Percentiles rank a stretch among this genome's conserved stretches.
Evolutionary conservation across 2,797 vertebrate species (phyloP).

Genomic region (Tympanoctomys barrerae): DNA sequence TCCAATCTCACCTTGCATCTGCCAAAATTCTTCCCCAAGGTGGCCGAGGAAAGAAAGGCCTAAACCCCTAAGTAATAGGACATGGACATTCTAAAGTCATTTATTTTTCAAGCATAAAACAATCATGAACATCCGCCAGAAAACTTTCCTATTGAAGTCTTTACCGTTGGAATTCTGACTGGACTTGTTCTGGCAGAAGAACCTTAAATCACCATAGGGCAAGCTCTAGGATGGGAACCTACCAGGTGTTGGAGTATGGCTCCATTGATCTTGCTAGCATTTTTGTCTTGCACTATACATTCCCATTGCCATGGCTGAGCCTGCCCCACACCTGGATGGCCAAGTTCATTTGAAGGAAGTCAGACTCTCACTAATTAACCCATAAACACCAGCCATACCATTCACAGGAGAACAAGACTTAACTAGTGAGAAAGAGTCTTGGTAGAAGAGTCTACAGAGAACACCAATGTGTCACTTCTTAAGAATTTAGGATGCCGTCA

Average conservation of each 20-base stretch:
- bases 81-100: neutral
- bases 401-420: neutral
- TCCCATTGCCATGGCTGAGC: neutral
- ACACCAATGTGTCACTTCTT: neutral
- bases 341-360: neutral
- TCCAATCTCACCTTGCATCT: conserved; percentile 20
- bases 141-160: neutral
- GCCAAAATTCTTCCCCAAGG: conserved; percentile 61
- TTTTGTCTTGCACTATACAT: conserved; percentile 34
- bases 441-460: neutral
- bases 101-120: conserved; percentile 8
- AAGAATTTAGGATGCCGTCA: neutral
- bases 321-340: neutral
- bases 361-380: neutral
- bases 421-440: neutral
- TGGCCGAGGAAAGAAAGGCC: conserved; percentile 37
- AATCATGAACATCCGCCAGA: neutral
- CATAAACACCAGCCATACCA: neutral
- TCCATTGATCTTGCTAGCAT: neutral
- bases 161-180: neutral
- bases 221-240: neutral
- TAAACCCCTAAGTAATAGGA: neutral
- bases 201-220: neutral
- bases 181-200: neutral
- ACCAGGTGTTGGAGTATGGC: neutral